Base-by-base conservation (phyloP, 1,140 invertebrate genomes). In the Conus betulinus region DNA sequence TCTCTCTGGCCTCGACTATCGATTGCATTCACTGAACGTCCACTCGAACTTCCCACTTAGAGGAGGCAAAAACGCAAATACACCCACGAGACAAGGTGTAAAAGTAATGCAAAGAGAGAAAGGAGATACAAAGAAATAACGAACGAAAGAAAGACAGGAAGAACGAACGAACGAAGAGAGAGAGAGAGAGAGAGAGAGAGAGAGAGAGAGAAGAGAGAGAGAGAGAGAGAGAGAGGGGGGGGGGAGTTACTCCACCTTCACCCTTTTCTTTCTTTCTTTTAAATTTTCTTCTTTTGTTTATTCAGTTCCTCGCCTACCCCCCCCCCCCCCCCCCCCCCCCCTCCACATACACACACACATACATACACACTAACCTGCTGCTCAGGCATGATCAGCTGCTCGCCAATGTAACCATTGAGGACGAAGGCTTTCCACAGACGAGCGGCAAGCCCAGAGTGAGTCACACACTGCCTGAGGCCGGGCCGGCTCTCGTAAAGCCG, bases 361-460 rank as follows among this genome's bases (percentile, higher is more conserved):
- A n/a, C n/a, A n/a, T n/a, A n/a, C n/a, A 81, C 78, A 81, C 78
- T 17, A 60, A 84, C 13, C 20, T 67, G 57, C 39, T 84, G n/a
- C 3, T 5, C 57, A 5, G 83, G 83, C 8, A 63, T 39, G 5
- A 5, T 84, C 60, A 53, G 23, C 17, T 78, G 52, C 20, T 23
- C 52, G 10, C 78, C 78, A 15, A 91, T 55, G 51, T 89, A 91
- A 20, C 90, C 90, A 39, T 91, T 89, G 11, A 89, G 52, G 57
- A 86, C 51, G 86, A 91, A 91, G 17, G 87, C 88, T 11, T 51
- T 52, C 90, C 89, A 90, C 51, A 91, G 25, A 25, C 88, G 78
- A 13, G 57, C 60, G 5, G 82, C 88, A 3, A 91, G 17, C 25
- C 88, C 88, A 51, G 25, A n/a, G 53, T 85, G 81, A 15, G 17